Evolutionary conservation across 2,888 invertebrate genomes (phyloP), one percentile per base, ranked within the genome.

Genomic region (Nasonia oneida): DNA sequence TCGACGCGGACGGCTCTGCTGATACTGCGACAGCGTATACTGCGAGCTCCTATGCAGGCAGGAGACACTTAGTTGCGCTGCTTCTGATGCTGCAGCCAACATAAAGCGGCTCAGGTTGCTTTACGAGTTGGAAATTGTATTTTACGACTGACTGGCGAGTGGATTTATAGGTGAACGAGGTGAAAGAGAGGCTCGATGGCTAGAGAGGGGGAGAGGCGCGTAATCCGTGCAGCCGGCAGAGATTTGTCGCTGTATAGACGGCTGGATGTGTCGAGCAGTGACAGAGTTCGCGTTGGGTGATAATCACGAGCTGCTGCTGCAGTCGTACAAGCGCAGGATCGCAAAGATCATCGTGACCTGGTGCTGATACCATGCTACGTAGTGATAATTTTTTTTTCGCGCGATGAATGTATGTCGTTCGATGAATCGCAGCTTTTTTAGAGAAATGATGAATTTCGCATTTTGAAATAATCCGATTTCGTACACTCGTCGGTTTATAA

Each of bases 121-220:
- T 86, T 86, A 86, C 80, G 86, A 83, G 79, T 82, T 86, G 75
- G 83, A 86, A 83, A 86, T 86, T 83, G 86, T 83, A 83, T 83
- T 86, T 86, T 86, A 86, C 83, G 86, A 86, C 71, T 76, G 80
- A 80, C 74, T 80, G 83, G 23, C 83, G 33, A 83, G 83, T 80
- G 76, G 80, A 80, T 83, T 86, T 86, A 83, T 81, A 39, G 47
- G 14, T 12, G 50, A 39, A 29, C 71, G 73, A 81, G 73, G 23
- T 12, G 73, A 64, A 29, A n/a, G 57, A 67, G 42, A 23, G 76
- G 12, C 33, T 53, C 76, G 50, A 64, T 73, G 83, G 50, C 73
- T 73, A 73, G 79, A 79, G 39, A 64, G 77, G 29, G 29, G 14
- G 3, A 33, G 29, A 14, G n/a, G 67, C 67, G 10, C 67, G 67